Evolutionary conservation across 2,113 vertebrate genomes (phyloP).

Genomic region (Brachypteracias leptosomus): DNA sequence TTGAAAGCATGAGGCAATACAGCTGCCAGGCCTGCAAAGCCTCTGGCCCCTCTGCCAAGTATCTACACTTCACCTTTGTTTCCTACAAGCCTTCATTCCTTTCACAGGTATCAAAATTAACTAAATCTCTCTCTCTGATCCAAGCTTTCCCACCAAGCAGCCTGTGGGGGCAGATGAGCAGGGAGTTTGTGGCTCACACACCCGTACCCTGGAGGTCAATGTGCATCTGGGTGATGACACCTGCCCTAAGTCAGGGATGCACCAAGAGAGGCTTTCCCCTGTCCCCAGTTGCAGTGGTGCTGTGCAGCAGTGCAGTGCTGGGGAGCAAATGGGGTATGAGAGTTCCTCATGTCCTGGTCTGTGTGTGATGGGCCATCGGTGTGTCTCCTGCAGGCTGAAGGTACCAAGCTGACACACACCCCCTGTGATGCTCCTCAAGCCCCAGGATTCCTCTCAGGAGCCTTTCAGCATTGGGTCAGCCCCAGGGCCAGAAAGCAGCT

Average conservation of each 20-base stretch:
- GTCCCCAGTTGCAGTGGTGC: neutral
- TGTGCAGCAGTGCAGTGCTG: neutral
- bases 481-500: neutral
- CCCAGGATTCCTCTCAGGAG: neutral
- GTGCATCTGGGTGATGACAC: neutral
- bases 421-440: neutral
- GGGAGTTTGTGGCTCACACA: neutral
- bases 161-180: neutral
- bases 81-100: neutral
- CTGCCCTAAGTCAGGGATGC: neutral
- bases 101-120: neutral
- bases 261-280: neutral
- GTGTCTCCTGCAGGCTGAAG: neutral
- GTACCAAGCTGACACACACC: neutral
- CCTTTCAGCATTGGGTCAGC: neutral
- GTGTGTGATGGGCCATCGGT: neutral
- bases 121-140: neutral
- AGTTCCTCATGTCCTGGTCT: neutral
- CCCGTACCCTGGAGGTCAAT: neutral
- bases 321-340: neutral
- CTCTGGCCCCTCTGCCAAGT: neutral
- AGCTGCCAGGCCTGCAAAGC: neutral
- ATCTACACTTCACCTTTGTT: too few species aligned
- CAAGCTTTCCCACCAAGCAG: neutral
- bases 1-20: neutral